phyloP scores from a whole-genome alignment of 1,140 invertebrate genomes.

The Caenorhabditis brenneri region DNA sequence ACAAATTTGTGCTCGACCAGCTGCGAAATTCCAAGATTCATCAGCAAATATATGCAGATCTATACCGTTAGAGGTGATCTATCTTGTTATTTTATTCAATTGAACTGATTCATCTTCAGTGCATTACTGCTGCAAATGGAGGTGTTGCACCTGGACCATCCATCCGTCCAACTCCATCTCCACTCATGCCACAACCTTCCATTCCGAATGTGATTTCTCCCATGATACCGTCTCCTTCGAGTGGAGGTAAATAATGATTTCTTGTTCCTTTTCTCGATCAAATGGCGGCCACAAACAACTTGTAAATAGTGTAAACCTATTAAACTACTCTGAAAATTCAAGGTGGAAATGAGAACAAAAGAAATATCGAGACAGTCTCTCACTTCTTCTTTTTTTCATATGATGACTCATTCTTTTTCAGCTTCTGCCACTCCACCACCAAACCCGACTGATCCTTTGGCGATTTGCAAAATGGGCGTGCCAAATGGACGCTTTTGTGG shows the following conservation, averaged over 20 bases:
- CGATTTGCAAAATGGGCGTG: constrained; percentile 46
- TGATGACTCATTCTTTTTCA: neutral
- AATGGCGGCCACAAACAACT: neutral
- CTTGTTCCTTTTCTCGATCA: constrained; percentile 33
- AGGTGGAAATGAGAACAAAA: constrained; percentile 5
- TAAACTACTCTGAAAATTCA: constrained; percentile 31
- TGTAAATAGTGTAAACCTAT: neutral
- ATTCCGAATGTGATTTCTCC: neutral
- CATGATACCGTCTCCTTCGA: neutral
- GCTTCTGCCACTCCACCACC: neutral
- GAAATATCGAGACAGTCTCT: neutral
- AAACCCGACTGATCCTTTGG: constrained; percentile 33
- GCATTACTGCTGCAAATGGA: constrained; percentile 69
- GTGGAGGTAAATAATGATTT: constrained; percentile 10
- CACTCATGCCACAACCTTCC: constrained; percentile 50
- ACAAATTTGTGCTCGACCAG: constrained; percentile 66
- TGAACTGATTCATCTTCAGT: constrained; percentile 56
- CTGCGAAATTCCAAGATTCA: constrained; percentile 59
- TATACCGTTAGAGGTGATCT: constrained; percentile 59
- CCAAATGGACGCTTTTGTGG: constrained; percentile 52
- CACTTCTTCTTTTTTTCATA: neutral
- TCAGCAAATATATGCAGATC: constrained; percentile 62
- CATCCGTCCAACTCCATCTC: constrained; percentile 36
- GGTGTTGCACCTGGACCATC: constrained; percentile 54
- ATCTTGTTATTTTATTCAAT: neutral